Evolutionary conservation across 2,888 invertebrate species (phyloP), one percentile per base, ranked within the genome.

Genomic region (Tuberolachnus salignus): DNA sequence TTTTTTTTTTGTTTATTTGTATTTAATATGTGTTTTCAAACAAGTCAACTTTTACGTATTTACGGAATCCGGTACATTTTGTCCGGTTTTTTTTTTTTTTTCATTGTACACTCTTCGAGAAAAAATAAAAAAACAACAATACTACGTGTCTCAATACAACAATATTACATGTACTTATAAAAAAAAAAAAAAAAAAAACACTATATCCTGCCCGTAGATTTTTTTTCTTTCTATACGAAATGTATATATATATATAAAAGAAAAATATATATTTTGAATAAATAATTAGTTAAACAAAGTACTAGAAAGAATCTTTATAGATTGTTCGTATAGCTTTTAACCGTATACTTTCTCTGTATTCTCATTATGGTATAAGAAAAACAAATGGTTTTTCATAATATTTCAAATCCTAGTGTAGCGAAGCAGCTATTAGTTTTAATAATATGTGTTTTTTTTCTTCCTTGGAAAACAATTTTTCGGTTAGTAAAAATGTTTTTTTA

Each of bases 61-160:
- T 44, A 21, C 23, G 61, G 49, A 72, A 72, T 72, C 72, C 61
- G 34, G 61, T 61, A 61, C 14, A 10, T 61, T 34, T 72, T 16
- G 59, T 72, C 72, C 61, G 72, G 72, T 61, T 72, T 72, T 23
- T 49, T 51, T 34, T 61, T 42, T n/a, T 19, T 14, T 21, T 4
- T 19, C 10, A 10, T 42, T 1, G 4, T n/a, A 13, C 23, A 23
- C 44, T n/a, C 26, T 23, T 59, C 10, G 19, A 11, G 34, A 19
- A n/a, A 61, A 21, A 2, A 57, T 1, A 34, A 26, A 71, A 49
- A 61, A 49, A 72, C 34, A 26, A 21, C 26, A 16, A 9, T n/a
- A 21, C 8, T 69, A 69, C 49, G 59, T 61, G 72, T 61, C 49
- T 72, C 34, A 34, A 57, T 46, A 61, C 14, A 26, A 57, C 16